Conservation (phyloP, 2,797 vertebrate genomes). For the Spinibarbus caldwelli region DNA sequence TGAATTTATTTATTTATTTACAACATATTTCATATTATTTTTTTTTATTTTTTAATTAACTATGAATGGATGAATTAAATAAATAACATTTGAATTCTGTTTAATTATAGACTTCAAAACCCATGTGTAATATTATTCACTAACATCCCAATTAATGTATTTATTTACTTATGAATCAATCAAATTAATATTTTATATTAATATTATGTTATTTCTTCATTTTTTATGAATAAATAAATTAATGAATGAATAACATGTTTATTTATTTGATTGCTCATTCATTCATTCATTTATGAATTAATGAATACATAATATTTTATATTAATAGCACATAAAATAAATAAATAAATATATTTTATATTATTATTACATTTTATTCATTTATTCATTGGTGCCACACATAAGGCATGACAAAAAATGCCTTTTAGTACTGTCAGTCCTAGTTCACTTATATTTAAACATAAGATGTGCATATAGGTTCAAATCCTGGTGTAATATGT, state of each 20-base stretch:
- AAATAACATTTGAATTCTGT: background rate
- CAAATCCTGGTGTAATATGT: background rate
- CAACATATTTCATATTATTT: background rate
- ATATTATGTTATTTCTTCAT: background rate
- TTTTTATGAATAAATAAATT: background rate
- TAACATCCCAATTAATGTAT: background rate
- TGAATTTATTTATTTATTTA: background rate
- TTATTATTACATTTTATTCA: background rate
- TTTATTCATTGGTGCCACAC: background rate
- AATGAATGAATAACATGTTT: background rate
- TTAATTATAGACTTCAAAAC: background rate
- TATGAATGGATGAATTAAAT: background rate
- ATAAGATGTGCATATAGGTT: background rate
- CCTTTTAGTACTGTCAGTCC: background rate
- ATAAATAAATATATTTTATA: background rate
- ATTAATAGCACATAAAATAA: background rate
- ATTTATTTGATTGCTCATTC: background rate
- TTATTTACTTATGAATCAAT: background rate
- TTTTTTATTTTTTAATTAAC: background rate
- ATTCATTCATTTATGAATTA: background rate
- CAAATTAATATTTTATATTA: background rate
- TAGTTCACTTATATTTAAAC: background rate
- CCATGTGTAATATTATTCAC: background rate
- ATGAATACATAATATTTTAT: background rate
- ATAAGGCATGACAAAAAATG: background rate